A percentile compares a stretch with the other conserved stretches of the same genome.
These are phyloP conservation scores for Hydropsyche betteni DNA, from an alignment of 2,888 invertebrate genomes.

Conservation along the genomic window DNA sequence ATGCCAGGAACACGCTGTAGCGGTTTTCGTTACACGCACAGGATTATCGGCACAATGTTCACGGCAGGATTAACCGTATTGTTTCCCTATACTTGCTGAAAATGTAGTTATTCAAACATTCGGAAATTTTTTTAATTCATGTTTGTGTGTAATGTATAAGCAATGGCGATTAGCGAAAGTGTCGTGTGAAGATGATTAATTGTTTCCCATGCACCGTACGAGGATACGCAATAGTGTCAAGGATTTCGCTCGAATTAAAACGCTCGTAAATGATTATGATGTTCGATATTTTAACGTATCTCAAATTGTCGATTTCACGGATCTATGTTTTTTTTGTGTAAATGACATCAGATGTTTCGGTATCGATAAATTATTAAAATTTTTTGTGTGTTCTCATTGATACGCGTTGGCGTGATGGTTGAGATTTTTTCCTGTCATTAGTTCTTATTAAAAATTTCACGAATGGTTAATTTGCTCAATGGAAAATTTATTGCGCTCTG, in stretches of 20 bases:
- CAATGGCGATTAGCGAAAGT: neutral
- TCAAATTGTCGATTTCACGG: constrained; percentile 9
- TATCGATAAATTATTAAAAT: no score
- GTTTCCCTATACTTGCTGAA: neutral
- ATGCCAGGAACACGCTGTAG: neutral
- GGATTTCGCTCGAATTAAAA: constrained; percentile 17
- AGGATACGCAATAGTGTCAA: constrained; percentile 20
- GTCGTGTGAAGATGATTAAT: constrained; percentile 7
- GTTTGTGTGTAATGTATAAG: no score
- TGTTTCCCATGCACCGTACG: constrained; percentile 6
- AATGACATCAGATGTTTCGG: no score
- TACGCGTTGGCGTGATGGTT: no score
- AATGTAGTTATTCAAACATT: neutral
- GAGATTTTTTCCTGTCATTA: no score
- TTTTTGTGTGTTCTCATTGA: no score
- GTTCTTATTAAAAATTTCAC: no score
- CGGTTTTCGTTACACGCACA: neutral
- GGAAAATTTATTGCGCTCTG: no score
- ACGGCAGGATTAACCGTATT: neutral
- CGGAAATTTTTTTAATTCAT: no score
- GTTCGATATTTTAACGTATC: neutral
- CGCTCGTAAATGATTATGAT: neutral
- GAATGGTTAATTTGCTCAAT: no score
- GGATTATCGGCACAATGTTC: constrained; percentile 12
- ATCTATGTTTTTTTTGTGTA: neutral